Evolutionary conservation across 1,140 invertebrate species (phyloP), one percentile per base, ranked within the genome.

Genomic region (Calephelis virginiensis): DNA sequence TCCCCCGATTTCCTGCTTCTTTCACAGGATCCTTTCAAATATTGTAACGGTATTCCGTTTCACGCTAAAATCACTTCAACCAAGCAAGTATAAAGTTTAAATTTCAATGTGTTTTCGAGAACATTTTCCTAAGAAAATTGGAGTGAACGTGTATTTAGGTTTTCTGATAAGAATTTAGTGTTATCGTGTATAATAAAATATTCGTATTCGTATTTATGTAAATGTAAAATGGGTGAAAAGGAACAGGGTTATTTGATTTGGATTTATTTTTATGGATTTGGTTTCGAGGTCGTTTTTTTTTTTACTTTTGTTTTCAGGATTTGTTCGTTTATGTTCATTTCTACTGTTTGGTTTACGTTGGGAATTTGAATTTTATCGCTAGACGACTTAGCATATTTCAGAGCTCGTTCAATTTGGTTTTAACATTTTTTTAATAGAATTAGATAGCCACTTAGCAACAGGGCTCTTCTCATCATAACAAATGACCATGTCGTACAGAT

Each of bases 1-100:
- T 75, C 68, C 48, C 14, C 68, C 72, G 71, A 79, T 77, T 76
- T 74, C 72, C 72, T 66, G 62, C 65, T 72, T 68, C 70, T 72
- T 74, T 70, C 68, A 69, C 46, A 67, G 67, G 67, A 76, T 78
- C 71, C 69, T 66, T 66, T 71, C 74, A 76, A 73, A 74, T 75
- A 72, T 70, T 69, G 53, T 70, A 64, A 72, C 69, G 49, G 63
- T 40, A 14, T 47, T 50, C 50, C 28, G 0, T 47, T 8, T 6
- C 67, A 65, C 7, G 9, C 17, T 8, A 70, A 66, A 66, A 62
- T 53, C 10, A 13, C 17, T 63, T 66, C 48, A 61, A 70, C 64
- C 45, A 0, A 38, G 14, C 40, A 1, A 5, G 13, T 12, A 61
- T 45, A 66, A 9, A 46, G 59, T 62, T 61, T 11, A 62, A 53